Percentiles rank a stretch among this genome's conserved stretches.
phyloP scores from a whole-genome alignment of 2,888 invertebrate species.

The Drosophila cyrtoloma region DNA sequence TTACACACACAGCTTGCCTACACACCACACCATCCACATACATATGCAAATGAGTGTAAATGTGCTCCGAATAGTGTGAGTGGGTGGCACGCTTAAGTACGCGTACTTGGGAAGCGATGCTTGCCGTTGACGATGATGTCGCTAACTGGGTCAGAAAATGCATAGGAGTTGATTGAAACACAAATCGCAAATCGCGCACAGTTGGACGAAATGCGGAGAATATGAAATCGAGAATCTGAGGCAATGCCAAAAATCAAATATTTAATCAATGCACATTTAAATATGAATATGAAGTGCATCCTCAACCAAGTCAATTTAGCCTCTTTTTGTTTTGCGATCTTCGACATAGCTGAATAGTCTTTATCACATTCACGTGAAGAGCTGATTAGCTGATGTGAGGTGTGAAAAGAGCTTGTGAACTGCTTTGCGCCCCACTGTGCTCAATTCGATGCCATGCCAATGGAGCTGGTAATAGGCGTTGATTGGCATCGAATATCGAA shows the following conservation, averaged over 20 bases:
- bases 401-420: neutral
- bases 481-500: constrained; percentile 46
- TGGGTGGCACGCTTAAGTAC: constrained; percentile 10
- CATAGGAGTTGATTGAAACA: constrained; percentile 51
- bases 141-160: constrained; percentile 68
- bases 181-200: constrained; percentile 40
- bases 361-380: neutral
- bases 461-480: constrained; percentile 12
- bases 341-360: neutral
- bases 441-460: constrained; percentile 4
- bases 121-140: constrained; percentile 34
- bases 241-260: neutral
- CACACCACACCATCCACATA: neutral
- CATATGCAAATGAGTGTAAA: constrained; percentile 26
- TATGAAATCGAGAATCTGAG: neutral
- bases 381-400: neutral
- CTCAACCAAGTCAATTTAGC: neutral
- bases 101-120: constrained; percentile 27
- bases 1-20: neutral
- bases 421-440: constrained; percentile 32
- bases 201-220: constrained; percentile 34
- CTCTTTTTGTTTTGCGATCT: too few species aligned
- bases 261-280: neutral
- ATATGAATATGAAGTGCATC: neutral
- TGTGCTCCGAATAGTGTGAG: constrained; percentile 18